A percentile compares a stretch with the other conserved stretches of the same genome.
These are phyloP conservation scores for Hirtodrosophila alboralis DNA, from an alignment of 2,888 invertebrate genomes.

Conservation along the genomic window DNA sequence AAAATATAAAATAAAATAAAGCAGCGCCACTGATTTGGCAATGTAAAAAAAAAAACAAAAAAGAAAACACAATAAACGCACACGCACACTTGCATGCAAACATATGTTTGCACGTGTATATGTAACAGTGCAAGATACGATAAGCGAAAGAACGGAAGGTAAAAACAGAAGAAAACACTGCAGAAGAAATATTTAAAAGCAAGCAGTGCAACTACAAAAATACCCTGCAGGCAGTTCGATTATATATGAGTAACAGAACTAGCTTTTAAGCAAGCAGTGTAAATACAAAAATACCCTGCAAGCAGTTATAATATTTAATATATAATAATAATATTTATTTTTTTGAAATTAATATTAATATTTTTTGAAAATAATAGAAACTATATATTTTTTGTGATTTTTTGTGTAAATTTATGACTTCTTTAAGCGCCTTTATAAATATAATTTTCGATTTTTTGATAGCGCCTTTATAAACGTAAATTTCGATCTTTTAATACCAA, in stretches of 20 bases:
- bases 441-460: no score
- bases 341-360: no score
- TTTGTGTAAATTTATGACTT: no score
- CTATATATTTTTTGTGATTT: no score
- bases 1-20: slow-evolving; percentile 20
- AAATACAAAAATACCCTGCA: slow-evolving; percentile 23
- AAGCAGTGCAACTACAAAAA: background rate
- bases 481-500: no score
- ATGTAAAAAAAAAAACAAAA: slow-evolving; percentile 41
- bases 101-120: slow-evolving; percentile 8
- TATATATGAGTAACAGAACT: no score
- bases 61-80: slow-evolving; percentile 4
- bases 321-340: no score
- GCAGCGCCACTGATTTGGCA: slow-evolving; percentile 63
- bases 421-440: no score
- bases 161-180: slow-evolving; percentile 36
- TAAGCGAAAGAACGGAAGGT: slow-evolving; percentile 55
- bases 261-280: background rate
- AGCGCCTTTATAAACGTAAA: no score
- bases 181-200: slow-evolving; percentile 22
- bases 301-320: no score
- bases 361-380: no score
- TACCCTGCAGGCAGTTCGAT: slow-evolving; percentile 24
- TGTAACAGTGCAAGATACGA: slow-evolving; percentile 52
- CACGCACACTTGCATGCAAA: slow-evolving; percentile 7